Evolutionary conservation across 1,140 invertebrate genomes (phyloP), one percentile per base, ranked within the genome.

Genomic region (Drusus annulatus): DNA sequence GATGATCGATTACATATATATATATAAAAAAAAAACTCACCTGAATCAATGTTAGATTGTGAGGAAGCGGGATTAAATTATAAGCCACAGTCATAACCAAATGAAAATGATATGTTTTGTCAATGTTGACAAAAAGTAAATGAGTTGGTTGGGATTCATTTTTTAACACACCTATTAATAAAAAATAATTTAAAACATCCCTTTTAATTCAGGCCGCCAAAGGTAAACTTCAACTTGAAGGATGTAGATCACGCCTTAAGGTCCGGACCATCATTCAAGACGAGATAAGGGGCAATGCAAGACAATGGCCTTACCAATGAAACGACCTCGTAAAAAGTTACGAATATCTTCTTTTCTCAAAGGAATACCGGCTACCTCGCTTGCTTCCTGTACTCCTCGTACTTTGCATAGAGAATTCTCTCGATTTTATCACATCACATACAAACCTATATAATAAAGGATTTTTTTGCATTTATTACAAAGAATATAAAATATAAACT

Each of bases 251-350:
- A 65, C 62, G 36, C 56, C 65, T 79, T 58, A 79, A 79, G 77
- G 77, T 79, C 65, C 51, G 45, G 65, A 65, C 36, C 25, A 79
- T 79, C 77, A 79, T 79, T 79, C 77, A 79, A 50, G 19, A 23
- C 6, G 23, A 69, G 77, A 79, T 79, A 79, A 79, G 56, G 15
- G 52, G 76, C 45, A 79, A 58, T 79, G 77, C 77, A 79, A 71
- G 77, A 71, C 77, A 79, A 79, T 79, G 19, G 77, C 10, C 50
- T 45, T 23, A 36, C 19, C 62, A 51, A 28, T 52, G 60, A 58
- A 71, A 73, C 23, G 25, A 65, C 60, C 45, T 79, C 77, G 68
- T 71, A 79, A 79, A 79, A 79, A 79, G 63, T 79, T 79, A 60
- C 56, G 56, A 60, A 60, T 60, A 60, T 60, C 56, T 60, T 60